Evolutionary conservation across 2,888 invertebrate genomes (phyloP).

Genomic region (Meghimatium bilineatum): DNA sequence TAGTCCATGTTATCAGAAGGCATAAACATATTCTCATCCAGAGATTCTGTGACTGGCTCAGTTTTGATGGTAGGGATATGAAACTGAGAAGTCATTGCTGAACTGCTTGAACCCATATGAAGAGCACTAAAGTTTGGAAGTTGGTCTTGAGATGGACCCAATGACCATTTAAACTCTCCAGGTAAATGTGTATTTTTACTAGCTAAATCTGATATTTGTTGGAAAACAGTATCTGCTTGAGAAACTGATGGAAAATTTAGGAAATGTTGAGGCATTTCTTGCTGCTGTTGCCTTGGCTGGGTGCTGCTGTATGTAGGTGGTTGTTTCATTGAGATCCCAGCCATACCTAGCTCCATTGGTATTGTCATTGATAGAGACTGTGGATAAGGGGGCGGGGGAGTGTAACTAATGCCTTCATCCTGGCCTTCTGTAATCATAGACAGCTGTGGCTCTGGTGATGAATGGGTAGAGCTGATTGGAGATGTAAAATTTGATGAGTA

Average conservation of each 20-base stretch:
- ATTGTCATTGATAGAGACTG: constrained; percentile 55
- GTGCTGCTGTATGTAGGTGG: constrained; percentile 82
- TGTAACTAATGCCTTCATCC: constrained; percentile 57
- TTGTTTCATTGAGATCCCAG: constrained; percentile 80
- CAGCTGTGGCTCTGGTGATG: constrained; percentile 67
- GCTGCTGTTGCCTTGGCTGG: constrained; percentile 49
- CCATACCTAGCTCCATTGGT: constrained; percentile 71
- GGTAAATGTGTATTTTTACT: constrained; percentile 47
- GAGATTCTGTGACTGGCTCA: constrained; percentile 61
- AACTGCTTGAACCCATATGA: constrained; percentile 56
- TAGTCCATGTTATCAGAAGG: constrained; percentile 60
- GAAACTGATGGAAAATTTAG: constrained; percentile 48
- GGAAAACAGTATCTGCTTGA: constrained; percentile 50
- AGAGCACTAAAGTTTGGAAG: constrained; percentile 71
- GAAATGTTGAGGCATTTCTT: constrained; percentile 52
- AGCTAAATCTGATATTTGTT: constrained; percentile 51
- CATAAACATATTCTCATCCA: constrained; percentile 54
- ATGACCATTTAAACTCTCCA: constrained; percentile 53
- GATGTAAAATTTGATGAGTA: constrained; percentile 66
- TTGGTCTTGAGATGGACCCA: constrained; percentile 54
- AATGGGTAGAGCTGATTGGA: constrained; percentile 64
- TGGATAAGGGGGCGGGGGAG: constrained; percentile 67
- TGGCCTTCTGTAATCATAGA: constrained; percentile 54
- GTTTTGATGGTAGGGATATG: constrained; percentile 63
- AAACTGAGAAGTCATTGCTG: constrained; percentile 51